Evolutionary conservation across 2,888 invertebrate genomes (phyloP), one percentile per base, ranked within the genome.

Genomic region (Eumerus sabulonum): DNA sequence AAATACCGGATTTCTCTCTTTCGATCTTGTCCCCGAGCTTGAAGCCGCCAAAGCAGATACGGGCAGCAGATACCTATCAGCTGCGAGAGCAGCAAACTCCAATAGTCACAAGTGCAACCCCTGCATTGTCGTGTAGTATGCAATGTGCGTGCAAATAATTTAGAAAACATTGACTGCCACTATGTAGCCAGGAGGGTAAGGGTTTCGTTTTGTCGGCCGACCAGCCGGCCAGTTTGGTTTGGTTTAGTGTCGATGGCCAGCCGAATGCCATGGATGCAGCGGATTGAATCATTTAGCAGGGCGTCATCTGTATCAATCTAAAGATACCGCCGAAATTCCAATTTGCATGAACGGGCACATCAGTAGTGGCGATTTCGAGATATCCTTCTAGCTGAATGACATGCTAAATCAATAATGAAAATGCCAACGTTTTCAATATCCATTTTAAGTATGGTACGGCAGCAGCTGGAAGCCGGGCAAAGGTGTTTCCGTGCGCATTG

Each of bases 321-420:
- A 62, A 19, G 59, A 51, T 50, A 74, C 51, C 64, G 60, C 60
- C 51, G 38, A 74, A 79, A 74, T 64, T 79, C 51, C 68, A 79
- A 79, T 79, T 74, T 74, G 79, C 64, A 74, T 66, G 79, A 74
- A 44, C 68, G 64, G 74, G 60, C 74, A 70, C 79, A 79, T 79
- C 74, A 79, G 63, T 56, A 63, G 17, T 45, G 50, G 48, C 44
- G 47, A 54, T 62, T 57, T n/a, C 57, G 59, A 63, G 62, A n/a
- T n/a, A 63, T 73, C 73, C 67, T 73, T 73, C 74, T 64, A 68
- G 73, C 18, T 48, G 27, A 79, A 59, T 59, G 74, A 64, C 57
- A 68, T 44, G 73, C 57, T 70, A 74, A 74, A 74, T 79, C 79
- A 74, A 79, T 79, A 70, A 68, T 68, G 62, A 79, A 79, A 79